Base-by-base conservation (phyloP, 2,888 invertebrate species). In the Heteromurus nitidus region DNA sequence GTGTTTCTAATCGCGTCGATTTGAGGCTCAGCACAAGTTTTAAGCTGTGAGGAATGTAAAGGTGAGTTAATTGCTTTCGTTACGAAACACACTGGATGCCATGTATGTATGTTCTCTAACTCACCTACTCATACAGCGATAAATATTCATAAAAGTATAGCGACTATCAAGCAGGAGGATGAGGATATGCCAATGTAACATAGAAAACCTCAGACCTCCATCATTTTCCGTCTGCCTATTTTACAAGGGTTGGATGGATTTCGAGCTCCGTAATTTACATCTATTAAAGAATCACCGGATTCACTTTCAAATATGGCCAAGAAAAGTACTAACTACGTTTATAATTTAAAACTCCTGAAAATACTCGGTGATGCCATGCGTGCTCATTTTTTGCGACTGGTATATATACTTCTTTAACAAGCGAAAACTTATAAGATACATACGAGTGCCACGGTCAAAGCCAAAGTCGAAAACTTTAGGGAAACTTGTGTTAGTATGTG, bases 361-460 rank as follows among this genome's bases (percentile, higher is more conserved):
- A n/a, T n/a, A n/a, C n/a, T n/a, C n/a, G n/a, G n/a, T n/a, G n/a
- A n/a, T n/a, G n/a, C n/a, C n/a, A n/a, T n/a, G n/a, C n/a, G n/a
- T n/a, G n/a, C n/a, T n/a, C n/a, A n/a, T n/a, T n/a, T n/a, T n/a
- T n/a, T n/a, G n/a, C n/a, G n/a, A n/a, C n/a, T n/a, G n/a, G n/a
- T n/a, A n/a, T n/a, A n/a, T n/a, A n/a, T n/a, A n/a, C n/a, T n/a
- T n/a, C n/a, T n/a, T n/a, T n/a, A n/a, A n/a, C n/a, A n/a, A n/a
- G n/a, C n/a, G n/a, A n/a, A n/a, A n/a, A n/a, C n/a, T 36, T 36
- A 36, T 13, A 36, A 13, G 7, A 36, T 36, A 36, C 36, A n/a
- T n/a, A n/a, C n/a, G n/a, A 9, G n/a, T n/a, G 24, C 24, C 22
- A 50, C 18, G 67, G 67, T 67, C 67, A 67, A 67, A 67, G 67